Base-by-base conservation (phyloP, 2,113 vertebrate genomes). In the Phrynocephalus versicolor region DNA sequence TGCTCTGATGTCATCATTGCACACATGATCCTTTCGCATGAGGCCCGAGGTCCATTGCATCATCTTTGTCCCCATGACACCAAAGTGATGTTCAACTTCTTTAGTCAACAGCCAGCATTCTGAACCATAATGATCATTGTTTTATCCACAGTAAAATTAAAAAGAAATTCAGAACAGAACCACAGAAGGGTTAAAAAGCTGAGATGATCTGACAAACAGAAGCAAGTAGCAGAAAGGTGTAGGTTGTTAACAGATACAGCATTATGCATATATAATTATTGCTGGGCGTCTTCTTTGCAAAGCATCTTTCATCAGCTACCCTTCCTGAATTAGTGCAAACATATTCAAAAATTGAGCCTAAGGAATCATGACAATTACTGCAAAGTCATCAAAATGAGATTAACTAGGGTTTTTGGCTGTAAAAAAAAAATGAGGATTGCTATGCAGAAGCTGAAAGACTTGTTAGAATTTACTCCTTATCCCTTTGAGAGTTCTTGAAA, bases 371-470 rank as follows among this genome's bases (percentile, higher is more conserved):
- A 58, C 76, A 85, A 87, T 84, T 84, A 85, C 72, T 90, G 35
- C 0, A 88, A 88, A 91, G 73, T 87, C 1, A 92, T 91, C 45
- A 23, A 3, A 86, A 88, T 88, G 70, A 41, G 87, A 35, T 27
- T 72, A 23, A 58, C 45, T 39, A 62, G 60, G 70, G 23, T 21
- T 81, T 67, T 82, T 81, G 13, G 64, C 58, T 30, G 78, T 6
- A 90, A 78, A 85, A 77, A 78, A 85, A 77, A 25, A 89, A 70
- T 4, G 62, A 57, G 75, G 30, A 37, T 1, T 79, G 83, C 51
- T 73, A 35, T 88, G 80, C 70, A 69, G 65, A 25, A 89, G 6
- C 35, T 79, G 55, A 87, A 58, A 80, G 27, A 75, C 2, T 79
- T 58, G 21, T 37, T 88, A 85, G 77, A 89, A 87, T 30, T 60